phyloP scores from a whole-genome alignment of 1,140 invertebrate genomes.

The Neotoxoptera formosana region DNA sequence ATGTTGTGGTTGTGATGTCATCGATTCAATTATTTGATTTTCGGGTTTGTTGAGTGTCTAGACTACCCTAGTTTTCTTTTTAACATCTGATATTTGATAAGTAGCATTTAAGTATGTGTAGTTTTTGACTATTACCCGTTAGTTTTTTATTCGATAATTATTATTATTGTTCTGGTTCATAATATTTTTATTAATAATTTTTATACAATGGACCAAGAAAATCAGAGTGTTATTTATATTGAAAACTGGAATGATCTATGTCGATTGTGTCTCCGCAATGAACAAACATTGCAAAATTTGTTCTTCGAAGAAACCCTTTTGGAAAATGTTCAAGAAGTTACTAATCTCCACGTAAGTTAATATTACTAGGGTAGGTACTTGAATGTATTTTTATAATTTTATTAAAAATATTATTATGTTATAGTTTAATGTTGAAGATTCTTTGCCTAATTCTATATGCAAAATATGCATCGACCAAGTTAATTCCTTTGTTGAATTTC shows the following conservation, averaged over 20 bases:
- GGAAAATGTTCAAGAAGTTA: slow-evolving; percentile 41
- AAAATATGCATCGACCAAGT: slow-evolving; percentile 41
- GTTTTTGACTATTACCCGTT: neutral
- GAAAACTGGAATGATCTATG: slow-evolving; percentile 44
- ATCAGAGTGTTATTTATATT: slow-evolving; percentile 36
- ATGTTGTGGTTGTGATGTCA: neutral
- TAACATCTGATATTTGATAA: neutral
- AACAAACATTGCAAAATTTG: slow-evolving; percentile 38
- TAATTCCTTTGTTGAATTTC: slow-evolving; percentile 43
- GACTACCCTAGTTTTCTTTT: neutral
- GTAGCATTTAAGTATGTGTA: neutral
- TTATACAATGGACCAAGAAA: slow-evolving; percentile 24
- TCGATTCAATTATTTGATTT: neutral
- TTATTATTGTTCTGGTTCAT: neutral
- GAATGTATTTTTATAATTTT: neutral
- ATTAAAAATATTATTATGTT: neutral
- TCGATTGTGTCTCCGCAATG: slow-evolving; percentile 49
- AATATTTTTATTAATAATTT: neutral
- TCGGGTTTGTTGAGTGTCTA: neutral
- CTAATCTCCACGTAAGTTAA: slow-evolving; percentile 2
- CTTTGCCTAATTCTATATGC: slow-evolving; percentile 44
- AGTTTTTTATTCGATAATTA: neutral
- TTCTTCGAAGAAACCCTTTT: slow-evolving; percentile 11
- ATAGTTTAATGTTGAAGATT: slow-evolving; percentile 24
- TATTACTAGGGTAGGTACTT: neutral